Evolutionary conservation across 2,888 invertebrate species (phyloP).

Genomic region (Camponotus fellah): DNA sequence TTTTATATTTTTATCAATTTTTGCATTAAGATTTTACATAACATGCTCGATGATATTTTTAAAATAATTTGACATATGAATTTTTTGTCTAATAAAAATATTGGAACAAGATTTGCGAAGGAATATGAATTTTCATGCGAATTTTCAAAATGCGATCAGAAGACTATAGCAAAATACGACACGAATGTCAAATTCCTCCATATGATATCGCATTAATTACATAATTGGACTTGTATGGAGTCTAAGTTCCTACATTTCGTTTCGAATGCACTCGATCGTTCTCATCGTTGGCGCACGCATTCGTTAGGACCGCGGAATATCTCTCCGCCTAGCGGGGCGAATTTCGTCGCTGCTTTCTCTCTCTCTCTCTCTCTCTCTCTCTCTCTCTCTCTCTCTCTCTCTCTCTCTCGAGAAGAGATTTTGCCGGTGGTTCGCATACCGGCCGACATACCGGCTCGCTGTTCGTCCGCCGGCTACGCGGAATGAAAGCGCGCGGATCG

Average conservation of each 20-base stretch:
- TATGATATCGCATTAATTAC: neutral
- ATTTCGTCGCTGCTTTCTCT: conserved; percentile 39
- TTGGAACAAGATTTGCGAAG: neutral
- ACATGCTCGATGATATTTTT: neutral
- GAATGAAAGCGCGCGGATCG: conserved; percentile 50
- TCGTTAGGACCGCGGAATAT: conserved; percentile 33
- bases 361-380: conserved; percentile 26
- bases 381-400: conserved; percentile 27
- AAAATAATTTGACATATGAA: neutral
- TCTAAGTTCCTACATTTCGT: conserved; percentile 22
- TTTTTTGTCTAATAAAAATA: neutral
- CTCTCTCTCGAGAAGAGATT: conserved; percentile 13
- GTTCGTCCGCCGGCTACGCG: conserved; percentile 43
- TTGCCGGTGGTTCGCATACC: conserved; percentile 41
- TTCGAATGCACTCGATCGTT: conserved; percentile 6
- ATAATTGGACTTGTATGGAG: neutral
- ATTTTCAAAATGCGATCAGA: neutral
- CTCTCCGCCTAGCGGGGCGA: conserved; percentile 32
- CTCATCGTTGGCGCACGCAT: conserved; percentile 10
- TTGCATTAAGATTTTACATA: neutral
- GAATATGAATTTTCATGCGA: too few relatives aligned
- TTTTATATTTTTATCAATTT: too few relatives aligned
- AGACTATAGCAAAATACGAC: neutral
- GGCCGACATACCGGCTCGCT: conserved; percentile 46
- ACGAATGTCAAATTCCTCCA: neutral